Conservation (phyloP, 2,113 vertebrate genomes). For the Cottus gobio region DNA sequence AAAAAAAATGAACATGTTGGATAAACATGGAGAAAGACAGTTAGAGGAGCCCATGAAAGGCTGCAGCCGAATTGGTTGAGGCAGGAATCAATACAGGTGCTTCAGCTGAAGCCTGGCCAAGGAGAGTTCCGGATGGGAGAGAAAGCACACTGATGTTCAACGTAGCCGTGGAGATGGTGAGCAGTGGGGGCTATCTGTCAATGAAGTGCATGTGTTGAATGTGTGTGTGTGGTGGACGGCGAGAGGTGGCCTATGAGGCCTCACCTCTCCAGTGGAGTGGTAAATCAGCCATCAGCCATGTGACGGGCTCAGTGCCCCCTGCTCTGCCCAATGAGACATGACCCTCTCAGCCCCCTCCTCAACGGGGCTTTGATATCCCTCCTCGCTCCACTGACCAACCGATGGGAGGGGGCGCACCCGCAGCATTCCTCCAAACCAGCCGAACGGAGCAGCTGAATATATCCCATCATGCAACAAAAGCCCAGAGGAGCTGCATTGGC, state of each 20-base stretch:
- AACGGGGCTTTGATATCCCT: slow-evolving; percentile 84
- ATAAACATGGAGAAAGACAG: slow-evolving; percentile 54
- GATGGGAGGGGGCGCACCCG: slow-evolving; percentile 79
- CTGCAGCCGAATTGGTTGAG: slow-evolving; percentile 50
- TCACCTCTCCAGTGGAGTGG: slow-evolving; percentile 79
- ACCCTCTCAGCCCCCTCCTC: slow-evolving; percentile 72
- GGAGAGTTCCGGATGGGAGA: slow-evolving; percentile 40
- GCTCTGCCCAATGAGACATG: slow-evolving; percentile 79
- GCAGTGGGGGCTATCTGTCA: slow-evolving; percentile 52
- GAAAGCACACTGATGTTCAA: slow-evolving; percentile 55
- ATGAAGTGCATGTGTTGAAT: slow-evolving; percentile 19
- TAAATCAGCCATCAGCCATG: slow-evolving; percentile 85
- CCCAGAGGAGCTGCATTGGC: slow-evolving; percentile 71
- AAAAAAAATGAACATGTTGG: slow-evolving; percentile 23
- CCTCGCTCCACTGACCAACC: slow-evolving; percentile 87
- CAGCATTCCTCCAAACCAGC: slow-evolving; percentile 91
- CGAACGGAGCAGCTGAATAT: slow-evolving; percentile 83
- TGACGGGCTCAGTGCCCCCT: slow-evolving; percentile 75
- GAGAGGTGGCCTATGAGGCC: slow-evolving; percentile 66
- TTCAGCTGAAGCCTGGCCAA: slow-evolving; percentile 46
- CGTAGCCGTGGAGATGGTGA: slow-evolving; percentile 34
- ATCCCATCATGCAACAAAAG: slow-evolving; percentile 80
- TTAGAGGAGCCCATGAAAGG: slow-evolving; percentile 56
- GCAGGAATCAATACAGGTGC: slow-evolving; percentile 67
- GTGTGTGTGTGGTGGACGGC: slow-evolving; percentile 27